These are phyloP conservation scores for Dendrocincla fuliginosa DNA, from an alignment of 2,797 vertebrate genomes.

Conservation along the genomic window DNA sequence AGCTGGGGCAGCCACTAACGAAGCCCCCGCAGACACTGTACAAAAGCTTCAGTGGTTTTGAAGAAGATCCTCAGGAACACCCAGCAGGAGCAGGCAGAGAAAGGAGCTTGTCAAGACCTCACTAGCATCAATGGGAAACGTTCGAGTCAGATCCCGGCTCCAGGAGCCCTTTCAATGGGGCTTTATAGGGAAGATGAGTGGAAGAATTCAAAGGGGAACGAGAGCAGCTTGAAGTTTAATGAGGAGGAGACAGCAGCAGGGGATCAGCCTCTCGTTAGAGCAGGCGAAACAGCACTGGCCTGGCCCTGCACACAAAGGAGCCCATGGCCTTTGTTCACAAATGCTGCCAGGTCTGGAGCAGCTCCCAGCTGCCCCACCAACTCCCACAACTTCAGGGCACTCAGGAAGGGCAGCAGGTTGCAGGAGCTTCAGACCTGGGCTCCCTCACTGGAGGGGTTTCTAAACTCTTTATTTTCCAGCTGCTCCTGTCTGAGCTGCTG, in stretches of 20 bases:
- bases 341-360: accelerated
- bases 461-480: neutral
- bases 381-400: neutral
- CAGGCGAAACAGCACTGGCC: neutral
- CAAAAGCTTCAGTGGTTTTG: neutral
- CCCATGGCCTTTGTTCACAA: neutral
- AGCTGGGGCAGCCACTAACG: neutral
- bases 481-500: neutral
- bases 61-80: slow-evolving; percentile 24
- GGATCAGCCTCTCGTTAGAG: neutral
- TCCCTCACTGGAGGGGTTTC: neutral
- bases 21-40: accelerated
- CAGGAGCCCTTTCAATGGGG: neutral
- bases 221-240: slow-evolving; percentile 56
- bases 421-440: accelerated
- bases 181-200: slow-evolving; percentile 19
- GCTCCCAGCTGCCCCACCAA: neutral
- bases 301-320: slow-evolving; percentile 19
- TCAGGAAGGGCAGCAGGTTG: accelerated
- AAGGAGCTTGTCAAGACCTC: slow-evolving; percentile 44
- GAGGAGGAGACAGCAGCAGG: neutral
- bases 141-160: neutral
- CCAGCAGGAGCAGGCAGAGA: neutral
- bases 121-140: slow-evolving; percentile 8
- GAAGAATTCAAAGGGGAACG: slow-evolving; percentile 16